Evolutionary conservation across 2,797 vertebrate genomes (phyloP), one percentile per base, ranked within the genome.

Genomic region (Rhyacichthys aspro): DNA sequence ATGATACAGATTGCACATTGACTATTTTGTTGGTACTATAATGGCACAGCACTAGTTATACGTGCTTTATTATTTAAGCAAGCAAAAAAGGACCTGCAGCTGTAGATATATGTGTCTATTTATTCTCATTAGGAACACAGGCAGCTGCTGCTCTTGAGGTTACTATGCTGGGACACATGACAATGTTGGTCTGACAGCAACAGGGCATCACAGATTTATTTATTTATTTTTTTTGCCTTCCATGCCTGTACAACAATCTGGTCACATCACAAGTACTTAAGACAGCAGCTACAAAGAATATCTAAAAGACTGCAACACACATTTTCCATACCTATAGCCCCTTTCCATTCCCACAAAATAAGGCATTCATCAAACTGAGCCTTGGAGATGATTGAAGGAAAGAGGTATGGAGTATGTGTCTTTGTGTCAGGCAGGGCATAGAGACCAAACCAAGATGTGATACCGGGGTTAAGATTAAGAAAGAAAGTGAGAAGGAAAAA

Each of bases 301-400:
- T n/a, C n/a, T n/a, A n/a, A n/a, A n/a, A n/a, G n/a, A n/a, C n/a
- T n/a, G 5, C 19, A 5, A 28, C 23, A 28, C 38, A 74, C 33
- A 34, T 43, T 36, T 48, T 43, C 7, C 58, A 41, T 41, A 54
- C 42, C n/a, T n/a, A n/a, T n/a, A 73, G 63, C 36, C 33, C 59
- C 64, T 63, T 71, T 54, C 64, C 86, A 82, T 71, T 67, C 59
- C 66, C 55, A 69, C 57, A 78, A 72, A 85, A 85, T 76, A 73
- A 83, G 69, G 54, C 74, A 73, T 86, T 73, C 63, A 85, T 88
- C 75, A 85, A 73, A 59, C 34, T 65, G 59, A 83, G 57, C 62
- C 66, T 60, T n/a, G 55, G 56, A 77, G 72, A 74, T 73, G 73
- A 84, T 65, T 81, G 69, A 71, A 73, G 45, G 63, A 68, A 28